phyloP scores from a whole-genome alignment of 2,797 vertebrate genomes.

The Leuciscus waleckii region DNA sequence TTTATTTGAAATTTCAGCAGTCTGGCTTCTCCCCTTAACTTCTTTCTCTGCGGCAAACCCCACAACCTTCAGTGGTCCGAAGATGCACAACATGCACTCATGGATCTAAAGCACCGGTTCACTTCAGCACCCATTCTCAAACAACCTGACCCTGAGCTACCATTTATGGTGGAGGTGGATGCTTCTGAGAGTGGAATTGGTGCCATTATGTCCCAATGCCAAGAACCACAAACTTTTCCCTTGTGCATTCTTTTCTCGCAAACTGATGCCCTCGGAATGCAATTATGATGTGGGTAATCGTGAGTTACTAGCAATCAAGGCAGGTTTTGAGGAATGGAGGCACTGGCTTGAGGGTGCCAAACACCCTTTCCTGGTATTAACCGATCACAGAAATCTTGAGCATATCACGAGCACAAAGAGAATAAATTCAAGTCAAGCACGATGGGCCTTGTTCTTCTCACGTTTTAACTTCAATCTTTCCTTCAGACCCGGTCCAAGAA shows the following conservation, averaged over 20 bases:
- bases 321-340: no score
- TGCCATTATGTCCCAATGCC: background rate
- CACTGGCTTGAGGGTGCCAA: background rate
- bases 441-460: background rate
- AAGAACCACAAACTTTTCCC: background rate
- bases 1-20: background rate
- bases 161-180: background rate
- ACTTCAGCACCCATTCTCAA: background rate
- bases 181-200: background rate
- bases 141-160: background rate
- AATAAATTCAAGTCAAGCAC: background rate
- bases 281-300: background rate
- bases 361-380: no score
- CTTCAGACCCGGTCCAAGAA: background rate
- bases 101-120: background rate
- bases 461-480: background rate
- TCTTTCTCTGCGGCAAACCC: background rate
- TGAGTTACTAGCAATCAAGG: no score
- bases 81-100: background rate
- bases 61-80: background rate
- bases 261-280: background rate
- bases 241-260: background rate
- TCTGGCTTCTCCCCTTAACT: background rate
- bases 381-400: background rate
- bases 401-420: accelerated